A percentile compares a stretch with the other conserved stretches of the same genome.
Evolutionary conservation across 2,888 invertebrate genomes (phyloP).

Genomic region (Campoplex nolae): DNA sequence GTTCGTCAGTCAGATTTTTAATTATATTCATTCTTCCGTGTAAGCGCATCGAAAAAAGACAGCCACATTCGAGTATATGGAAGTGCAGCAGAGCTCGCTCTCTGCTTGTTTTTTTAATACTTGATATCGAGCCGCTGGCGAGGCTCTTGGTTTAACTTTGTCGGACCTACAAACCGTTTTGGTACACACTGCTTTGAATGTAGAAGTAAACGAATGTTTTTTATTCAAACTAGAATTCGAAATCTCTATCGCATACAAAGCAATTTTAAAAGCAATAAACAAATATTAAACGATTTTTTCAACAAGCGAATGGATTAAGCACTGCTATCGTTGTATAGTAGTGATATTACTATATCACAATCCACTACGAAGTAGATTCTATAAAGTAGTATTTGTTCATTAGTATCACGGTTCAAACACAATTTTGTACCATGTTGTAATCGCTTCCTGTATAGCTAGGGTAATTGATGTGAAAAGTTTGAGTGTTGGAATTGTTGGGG

Average conservation of each 20-base stretch:
- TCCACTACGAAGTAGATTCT: not conserved
- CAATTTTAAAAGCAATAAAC: not conserved
- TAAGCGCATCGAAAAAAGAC: too few relatives aligned
- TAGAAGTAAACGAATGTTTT: not conserved
- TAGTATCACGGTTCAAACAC: not conserved
- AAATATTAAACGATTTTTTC: constrained; percentile 5
- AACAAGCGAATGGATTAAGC: not conserved
- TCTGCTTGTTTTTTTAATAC: not conserved
- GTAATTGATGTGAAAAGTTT: constrained; percentile 9
- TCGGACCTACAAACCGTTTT: not conserved
- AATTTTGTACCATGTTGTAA: not conserved
- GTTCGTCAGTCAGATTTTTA: not conserved
- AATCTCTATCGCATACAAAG: not conserved
- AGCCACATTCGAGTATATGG: too few relatives aligned
- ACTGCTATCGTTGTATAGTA: not conserved
- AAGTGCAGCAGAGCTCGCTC: too few relatives aligned
- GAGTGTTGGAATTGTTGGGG: not conserved
- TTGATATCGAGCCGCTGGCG: too few relatives aligned
- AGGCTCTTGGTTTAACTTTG: too few relatives aligned
- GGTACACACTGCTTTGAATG: not conserved
- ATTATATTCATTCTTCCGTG: too few relatives aligned
- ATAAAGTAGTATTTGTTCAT: not conserved
- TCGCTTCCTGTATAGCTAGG: not conserved
- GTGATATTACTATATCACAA: not conserved
- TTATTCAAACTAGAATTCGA: not conserved